phyloP scores from a whole-genome alignment of 2,888 invertebrate genomes.

The Diaphora mendica region DNA sequence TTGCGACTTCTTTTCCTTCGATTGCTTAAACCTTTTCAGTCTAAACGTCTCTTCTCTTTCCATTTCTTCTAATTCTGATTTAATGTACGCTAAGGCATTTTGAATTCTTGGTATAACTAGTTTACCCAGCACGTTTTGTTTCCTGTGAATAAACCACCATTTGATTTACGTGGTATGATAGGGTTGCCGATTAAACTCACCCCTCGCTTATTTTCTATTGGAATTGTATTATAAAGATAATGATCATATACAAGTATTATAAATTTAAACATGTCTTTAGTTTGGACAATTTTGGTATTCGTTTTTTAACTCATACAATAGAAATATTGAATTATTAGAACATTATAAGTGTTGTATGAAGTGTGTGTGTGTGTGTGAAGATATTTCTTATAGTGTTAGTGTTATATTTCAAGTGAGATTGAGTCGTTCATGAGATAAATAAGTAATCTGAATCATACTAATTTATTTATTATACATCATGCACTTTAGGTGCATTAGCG shows the following conservation, averaged over 20 bases:
- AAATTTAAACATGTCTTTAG: neutral
- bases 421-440: too few species aligned
- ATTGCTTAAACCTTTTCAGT: slow-evolving; percentile 58
- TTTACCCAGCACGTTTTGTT: slow-evolving; percentile 59
- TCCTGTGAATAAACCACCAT: slow-evolving; percentile 57
- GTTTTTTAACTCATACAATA: neutral
- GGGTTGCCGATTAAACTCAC: slow-evolving; percentile 28
- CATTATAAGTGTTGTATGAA: too few species aligned
- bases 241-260: neutral
- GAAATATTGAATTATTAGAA: neutral
- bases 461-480: too few species aligned
- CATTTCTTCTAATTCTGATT: slow-evolving; percentile 51
- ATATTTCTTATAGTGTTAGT: too few species aligned
- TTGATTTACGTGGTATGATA: slow-evolving; percentile 14
- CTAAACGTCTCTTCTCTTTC: slow-evolving; percentile 59
- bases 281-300: neutral
- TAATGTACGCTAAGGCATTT: slow-evolving; percentile 52
- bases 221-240: neutral
- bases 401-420: too few species aligned
- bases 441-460: too few species aligned
- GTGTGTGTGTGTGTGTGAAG: too few species aligned
- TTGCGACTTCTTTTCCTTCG: slow-evolving; percentile 32
- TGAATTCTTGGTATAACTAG: slow-evolving; percentile 53
- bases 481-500: too few species aligned
- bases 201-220: slow-evolving; percentile 2